phyloP scores from a whole-genome alignment of 2,797 vertebrate genomes.

The Coracias cyanogaster region DNA sequence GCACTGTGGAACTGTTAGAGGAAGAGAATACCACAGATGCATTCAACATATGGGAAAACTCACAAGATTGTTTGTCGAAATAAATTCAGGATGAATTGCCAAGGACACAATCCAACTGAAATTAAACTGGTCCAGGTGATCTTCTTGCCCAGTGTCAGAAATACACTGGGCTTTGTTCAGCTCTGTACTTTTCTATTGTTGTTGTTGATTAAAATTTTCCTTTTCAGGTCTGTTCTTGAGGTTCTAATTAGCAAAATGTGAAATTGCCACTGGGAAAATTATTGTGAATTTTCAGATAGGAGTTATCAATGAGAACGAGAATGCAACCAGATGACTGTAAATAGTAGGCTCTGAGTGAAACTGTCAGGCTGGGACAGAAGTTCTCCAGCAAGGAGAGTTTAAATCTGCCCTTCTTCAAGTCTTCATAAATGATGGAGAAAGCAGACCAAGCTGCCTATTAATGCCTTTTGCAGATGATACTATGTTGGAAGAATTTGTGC shows the following conservation, averaged over 20 bases:
- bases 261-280: not conserved
- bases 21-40: not conserved
- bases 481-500: not conserved
- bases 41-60: not conserved
- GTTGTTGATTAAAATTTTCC: not conserved
- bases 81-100: slow-evolving; percentile 21
- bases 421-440: not conserved
- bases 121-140: not conserved
- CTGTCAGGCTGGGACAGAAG: not conserved
- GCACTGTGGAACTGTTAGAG: not conserved
- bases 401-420: not conserved
- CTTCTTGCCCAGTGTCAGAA: slow-evolving; percentile 19
- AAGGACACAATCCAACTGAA: slow-evolving; percentile 19
- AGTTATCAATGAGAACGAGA: not conserved
- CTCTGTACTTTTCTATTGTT: not conserved
- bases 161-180: slow-evolving; percentile 13
- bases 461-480: not conserved
- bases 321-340: not conserved
- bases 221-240: not conserved
- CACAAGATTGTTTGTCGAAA: slow-evolving; percentile 38
- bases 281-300: not conserved
- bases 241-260: slow-evolving; percentile 7
- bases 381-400: not conserved
- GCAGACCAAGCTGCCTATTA: not conserved
- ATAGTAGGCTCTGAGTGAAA: not conserved